Percentiles rank a stretch among this genome's conserved stretches.
Evolutionary conservation across 23 tunicate genomes (phyloP).

Genomic region (Ciona savignyi): DNA sequence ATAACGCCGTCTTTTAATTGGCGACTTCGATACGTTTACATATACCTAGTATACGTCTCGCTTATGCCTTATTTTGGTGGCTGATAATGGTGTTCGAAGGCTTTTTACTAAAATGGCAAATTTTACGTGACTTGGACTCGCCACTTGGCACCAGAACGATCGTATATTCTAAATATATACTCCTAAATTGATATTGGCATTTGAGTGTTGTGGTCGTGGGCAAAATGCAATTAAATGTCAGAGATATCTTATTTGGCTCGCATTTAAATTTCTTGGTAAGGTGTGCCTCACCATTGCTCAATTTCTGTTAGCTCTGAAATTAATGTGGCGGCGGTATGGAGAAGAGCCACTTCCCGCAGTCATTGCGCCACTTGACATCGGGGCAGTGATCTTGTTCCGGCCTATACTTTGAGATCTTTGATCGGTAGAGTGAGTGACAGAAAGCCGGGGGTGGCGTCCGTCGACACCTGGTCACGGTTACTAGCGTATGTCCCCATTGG

Average conservation of each 20-base stretch:
- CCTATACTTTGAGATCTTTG: not conserved
- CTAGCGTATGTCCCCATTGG: not conserved
- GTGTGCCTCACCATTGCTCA: not conserved
- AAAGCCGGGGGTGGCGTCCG: not conserved
- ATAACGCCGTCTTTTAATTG: not conserved
- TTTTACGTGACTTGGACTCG: too few species aligned
- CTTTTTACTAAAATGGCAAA: too few species aligned
- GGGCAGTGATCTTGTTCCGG: conserved; percentile 1
- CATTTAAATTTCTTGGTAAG: not conserved
- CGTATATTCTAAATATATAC: too few species aligned
- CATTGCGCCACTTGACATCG: not conserved
- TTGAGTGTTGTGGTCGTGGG: too few species aligned
- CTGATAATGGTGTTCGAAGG: too few species aligned
- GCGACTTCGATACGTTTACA: not conserved
- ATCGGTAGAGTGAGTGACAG: not conserved
- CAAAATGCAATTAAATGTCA: not conserved
- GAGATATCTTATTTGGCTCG: not conserved
- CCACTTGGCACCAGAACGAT: too few species aligned
- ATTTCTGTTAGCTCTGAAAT: too few species aligned
- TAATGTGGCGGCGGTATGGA: too few species aligned
- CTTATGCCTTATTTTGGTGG: not conserved
- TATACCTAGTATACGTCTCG: not conserved
- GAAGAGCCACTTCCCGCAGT: too few species aligned
- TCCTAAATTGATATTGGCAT: too few species aligned
- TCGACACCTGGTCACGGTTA: conserved; percentile 1